Evolutionary conservation across 2,888 invertebrate genomes (phyloP), one percentile per base, ranked within the genome.

Genomic region (Dysmachus trigonus): DNA sequence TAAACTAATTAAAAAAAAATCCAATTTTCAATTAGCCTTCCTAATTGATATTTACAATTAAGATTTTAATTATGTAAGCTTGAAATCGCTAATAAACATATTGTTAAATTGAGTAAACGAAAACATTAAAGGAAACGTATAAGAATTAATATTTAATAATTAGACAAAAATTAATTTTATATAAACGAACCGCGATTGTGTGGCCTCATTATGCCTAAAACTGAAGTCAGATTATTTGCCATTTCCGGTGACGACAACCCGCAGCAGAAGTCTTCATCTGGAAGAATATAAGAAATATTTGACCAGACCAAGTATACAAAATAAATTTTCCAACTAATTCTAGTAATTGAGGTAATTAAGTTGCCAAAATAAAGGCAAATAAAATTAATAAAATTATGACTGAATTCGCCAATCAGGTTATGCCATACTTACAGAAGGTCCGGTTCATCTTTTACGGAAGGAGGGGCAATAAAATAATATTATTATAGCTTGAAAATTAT

Each of bases 191-290:
- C 92, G 91, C 92, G 92, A 89, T 91, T 91, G 88, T 92, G 91
- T 89, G 91, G 90, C 89, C 92, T 91, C 90, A 91, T 90, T 88
- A 62, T 53, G 81, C 81, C 81, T 27, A 82, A 51, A 62, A 82
- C 81, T 82, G 90, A 93, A 93, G 94, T 94, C 92, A 93, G 93
- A 91, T 94, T 94, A 93, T 94, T 94, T 93, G 95, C 95, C 93
- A 94, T 94, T 93, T 95, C 95, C 91, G 96, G 96, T 91, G 95
- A 95, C 91, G 94, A 95, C 93, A 96, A 94, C 93, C 96, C 96
- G 94, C 96, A 96, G 95, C 96, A 96, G 94, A 96, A 96, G 94
- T 96, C 96, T 93, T 96, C 96, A 96, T 96, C 96, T 96, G 96
- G 93, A 96, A 91, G 89, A 90, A 82, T 62, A 82, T 62, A 82